Conservation (phyloP, 2,797 vertebrate species). For the Staurois parvus region DNA sequence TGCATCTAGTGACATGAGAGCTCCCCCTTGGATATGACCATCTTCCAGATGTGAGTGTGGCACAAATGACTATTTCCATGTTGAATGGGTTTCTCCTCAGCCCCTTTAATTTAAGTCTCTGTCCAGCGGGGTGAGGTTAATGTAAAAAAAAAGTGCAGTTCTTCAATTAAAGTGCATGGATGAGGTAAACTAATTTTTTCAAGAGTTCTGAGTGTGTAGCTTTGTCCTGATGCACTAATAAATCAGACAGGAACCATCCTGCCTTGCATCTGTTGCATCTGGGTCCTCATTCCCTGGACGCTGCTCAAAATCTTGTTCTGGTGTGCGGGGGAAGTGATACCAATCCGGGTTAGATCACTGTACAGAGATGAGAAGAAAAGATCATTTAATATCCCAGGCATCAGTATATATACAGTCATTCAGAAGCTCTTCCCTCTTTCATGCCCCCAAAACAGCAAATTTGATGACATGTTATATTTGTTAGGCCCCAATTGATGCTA, state of each 20-base stretch:
- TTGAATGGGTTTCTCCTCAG: constrained; percentile 55
- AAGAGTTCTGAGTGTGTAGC: constrained; percentile 70
- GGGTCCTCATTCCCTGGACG: constrained; percentile 92
- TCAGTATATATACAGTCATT: neutral
- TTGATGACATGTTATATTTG: too few relatives aligned
- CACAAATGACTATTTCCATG: constrained; percentile 58
- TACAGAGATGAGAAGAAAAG: constrained; percentile 62
- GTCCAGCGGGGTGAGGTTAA: constrained; percentile 82
- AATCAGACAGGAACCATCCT: constrained; percentile 97
- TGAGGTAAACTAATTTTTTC: constrained; percentile 97
- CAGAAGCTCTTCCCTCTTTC: too few relatives aligned
- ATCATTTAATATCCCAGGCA: neutral
- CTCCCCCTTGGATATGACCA: constrained; percentile 1
- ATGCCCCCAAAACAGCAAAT: too few relatives aligned
- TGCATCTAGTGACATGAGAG: constrained; percentile 25
- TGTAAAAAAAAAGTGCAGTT: constrained; percentile 94
- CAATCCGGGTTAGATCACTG: constrained; percentile 93
- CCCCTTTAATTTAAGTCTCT: constrained; percentile 64
- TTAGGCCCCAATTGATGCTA: neutral
- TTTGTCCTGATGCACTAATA: constrained; percentile 66
- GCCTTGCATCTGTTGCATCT: constrained; percentile 96
- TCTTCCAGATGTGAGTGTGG: constrained; percentile 38
- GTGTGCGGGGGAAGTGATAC: constrained; percentile 87
- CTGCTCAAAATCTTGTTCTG: constrained; percentile 96
- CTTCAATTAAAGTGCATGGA: constrained; percentile 99